These are phyloP conservation scores for Periophthalmus magnuspinnatus DNA, from an alignment of 2,797 vertebrate species.

Conservation along the genomic window DNA sequence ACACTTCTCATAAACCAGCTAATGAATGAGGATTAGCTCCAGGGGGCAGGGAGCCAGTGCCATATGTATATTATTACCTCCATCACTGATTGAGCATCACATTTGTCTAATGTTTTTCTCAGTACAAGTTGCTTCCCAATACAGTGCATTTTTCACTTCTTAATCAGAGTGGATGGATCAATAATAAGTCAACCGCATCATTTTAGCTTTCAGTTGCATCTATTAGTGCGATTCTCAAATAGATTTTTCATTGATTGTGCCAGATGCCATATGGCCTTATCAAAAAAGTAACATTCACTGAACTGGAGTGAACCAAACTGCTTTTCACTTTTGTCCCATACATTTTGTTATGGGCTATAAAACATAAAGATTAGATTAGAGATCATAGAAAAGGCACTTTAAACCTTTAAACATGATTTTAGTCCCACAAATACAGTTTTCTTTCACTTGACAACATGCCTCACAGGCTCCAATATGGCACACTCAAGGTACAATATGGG, in stretches of 20 bases:
- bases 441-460: too few relatives aligned
- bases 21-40: constrained; percentile 38
- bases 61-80: constrained; percentile 13
- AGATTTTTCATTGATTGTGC: not conserved
- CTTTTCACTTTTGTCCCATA: not conserved
- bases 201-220: not conserved
- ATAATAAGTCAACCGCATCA: not conserved
- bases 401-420: not conserved
- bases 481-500: not conserved
- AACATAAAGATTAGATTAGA: not conserved
- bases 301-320: too few relatives aligned
- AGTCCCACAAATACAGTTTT: too few relatives aligned
- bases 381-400: not conserved
- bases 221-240: not conserved
- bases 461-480: not conserved
- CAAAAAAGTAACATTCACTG: not conserved
- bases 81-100: not conserved
- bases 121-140: not conserved
- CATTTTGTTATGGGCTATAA: not conserved
- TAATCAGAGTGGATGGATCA: not conserved
- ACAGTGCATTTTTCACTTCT: not conserved
- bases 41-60: constrained; percentile 17
- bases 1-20: constrained; percentile 44
- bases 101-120: not conserved
- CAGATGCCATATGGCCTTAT: not conserved